These are phyloP conservation scores for Portevinia maculata DNA, from an alignment of 2,888 invertebrate genomes.

Conservation along the genomic window DNA sequence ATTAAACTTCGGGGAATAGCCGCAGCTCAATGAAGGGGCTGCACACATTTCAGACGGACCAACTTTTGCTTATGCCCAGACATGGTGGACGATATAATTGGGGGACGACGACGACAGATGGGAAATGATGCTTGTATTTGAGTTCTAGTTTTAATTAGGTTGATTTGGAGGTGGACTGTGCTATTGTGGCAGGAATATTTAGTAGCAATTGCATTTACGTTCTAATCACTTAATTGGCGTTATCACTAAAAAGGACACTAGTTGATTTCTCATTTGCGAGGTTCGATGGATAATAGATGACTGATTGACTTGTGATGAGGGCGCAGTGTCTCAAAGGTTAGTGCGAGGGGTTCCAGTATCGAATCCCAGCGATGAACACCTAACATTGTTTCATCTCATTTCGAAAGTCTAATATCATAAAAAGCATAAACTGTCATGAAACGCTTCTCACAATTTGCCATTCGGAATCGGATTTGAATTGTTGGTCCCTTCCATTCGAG, in stretches of 20 bases:
- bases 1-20: not conserved
- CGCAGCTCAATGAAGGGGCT: not conserved
- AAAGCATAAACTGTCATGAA: no score
- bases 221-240: not conserved
- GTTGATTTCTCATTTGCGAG: not conserved
- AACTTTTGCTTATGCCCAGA: slow-evolving; percentile 9
- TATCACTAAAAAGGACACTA: not conserved
- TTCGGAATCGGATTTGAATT: no score
- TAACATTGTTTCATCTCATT: no score
- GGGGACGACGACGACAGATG: not conserved
- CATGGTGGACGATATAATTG: slow-evolving; percentile 7
- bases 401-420: no score
- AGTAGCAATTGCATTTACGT: slow-evolving; percentile 5
- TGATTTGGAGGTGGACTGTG: slow-evolving; percentile 8
- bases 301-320: no score
- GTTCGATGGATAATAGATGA: no score
- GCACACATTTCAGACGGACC: slow-evolving; percentile 1
- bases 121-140: not conserved
- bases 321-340: no score
- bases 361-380: no score
- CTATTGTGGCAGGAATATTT: not conserved
- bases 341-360: no score
- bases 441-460: no score
- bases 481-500: no score
- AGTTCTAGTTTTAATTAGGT: slow-evolving; percentile 20